Evolutionary conservation across 2,113 vertebrate genomes (phyloP), one percentile per base, ranked within the genome.

Genomic region (western clawed frog (Xenopus tropicalis)): DNA sequence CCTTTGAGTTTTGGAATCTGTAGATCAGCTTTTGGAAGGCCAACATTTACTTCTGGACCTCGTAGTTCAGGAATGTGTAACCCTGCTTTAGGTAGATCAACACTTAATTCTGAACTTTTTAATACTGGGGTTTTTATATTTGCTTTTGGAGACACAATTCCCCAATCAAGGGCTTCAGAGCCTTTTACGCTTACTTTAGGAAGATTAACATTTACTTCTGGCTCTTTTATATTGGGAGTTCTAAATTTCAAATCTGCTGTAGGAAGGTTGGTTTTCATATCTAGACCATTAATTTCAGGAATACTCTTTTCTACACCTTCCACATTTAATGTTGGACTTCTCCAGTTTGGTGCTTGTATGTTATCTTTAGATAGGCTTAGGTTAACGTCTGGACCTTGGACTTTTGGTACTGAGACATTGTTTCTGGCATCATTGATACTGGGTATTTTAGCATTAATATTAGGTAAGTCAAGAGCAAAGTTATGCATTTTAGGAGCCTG

Each of bases 1-100:
- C 20, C 37, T 63, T 63, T 76, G 11, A 76, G 22, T 23, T 54
- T 69, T 69, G 73, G 73, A 23, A 51, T 59, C 14, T 63, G 44
- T 42, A 63, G 3, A 17, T 75, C 58, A 42, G 25, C 66, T 61
- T 69, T 75, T 54, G 72, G 72, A 5, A 76, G 66, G 21, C 14
- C 25, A 20, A 63, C 21, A 56, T 63, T 63, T 1, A 66, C 11
- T 17, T 66, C 37, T 44, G 71, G 48, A 19, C 62, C 57, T 59
- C 23, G 23, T 7, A 59, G 1, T 22, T 59, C 21, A 14, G 57
- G 57, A 67, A 14, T 58, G 43, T 64, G 51, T 9, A 74, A 6
- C 59, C 29, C 44, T n/a, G 14, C 56, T 46, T 74, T 46, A 46
- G 37, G 52, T 13, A 59, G 20, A 23, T 23, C 16, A 13, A 44